Evolutionary conservation across 2,113 vertebrate genomes (phyloP).

Genomic region (Myrmophylax atrothorax): DNA sequence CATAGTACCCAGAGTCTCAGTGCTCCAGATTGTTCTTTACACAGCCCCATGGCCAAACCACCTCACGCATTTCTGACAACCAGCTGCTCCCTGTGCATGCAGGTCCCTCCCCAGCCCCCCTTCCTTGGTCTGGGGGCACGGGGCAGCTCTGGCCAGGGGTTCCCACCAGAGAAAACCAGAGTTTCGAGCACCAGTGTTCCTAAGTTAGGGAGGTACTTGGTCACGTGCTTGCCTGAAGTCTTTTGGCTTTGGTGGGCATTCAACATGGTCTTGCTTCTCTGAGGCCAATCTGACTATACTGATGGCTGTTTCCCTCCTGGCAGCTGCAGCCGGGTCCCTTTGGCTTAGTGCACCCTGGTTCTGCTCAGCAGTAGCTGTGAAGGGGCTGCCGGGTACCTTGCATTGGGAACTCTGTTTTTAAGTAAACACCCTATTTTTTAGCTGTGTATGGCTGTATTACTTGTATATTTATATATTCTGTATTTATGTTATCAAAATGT

Average conservation of each 20-base stretch:
- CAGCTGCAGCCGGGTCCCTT: background rate
- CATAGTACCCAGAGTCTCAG: background rate
- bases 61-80: fast-evolving
- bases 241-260: background rate
- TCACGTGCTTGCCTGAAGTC: background rate
- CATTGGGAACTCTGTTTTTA: slow-evolving; percentile 40
- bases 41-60: fast-evolving
- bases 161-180: too few relatives aligned
- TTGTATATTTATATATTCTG: slow-evolving; percentile 79
- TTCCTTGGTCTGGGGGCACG: fast-evolving
- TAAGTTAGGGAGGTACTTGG: fast-evolving
- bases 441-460: slow-evolving; percentile 72
- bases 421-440: slow-evolving; percentile 52
- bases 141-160: fast-evolving
- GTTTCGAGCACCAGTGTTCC: background rate
- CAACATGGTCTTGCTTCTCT: background rate
- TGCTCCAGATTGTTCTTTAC: background rate
- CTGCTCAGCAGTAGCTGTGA: slow-evolving; percentile 20
- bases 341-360: background rate
- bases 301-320: background rate
- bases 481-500: slow-evolving; percentile 77
- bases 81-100: background rate
- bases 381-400: slow-evolving; percentile 8
- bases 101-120: background rate
- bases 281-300: background rate